Evolutionary conservation across 2,888 invertebrate genomes (phyloP), one percentile per base, ranked within the genome.

Genomic region (Drosophila borealis): DNA sequence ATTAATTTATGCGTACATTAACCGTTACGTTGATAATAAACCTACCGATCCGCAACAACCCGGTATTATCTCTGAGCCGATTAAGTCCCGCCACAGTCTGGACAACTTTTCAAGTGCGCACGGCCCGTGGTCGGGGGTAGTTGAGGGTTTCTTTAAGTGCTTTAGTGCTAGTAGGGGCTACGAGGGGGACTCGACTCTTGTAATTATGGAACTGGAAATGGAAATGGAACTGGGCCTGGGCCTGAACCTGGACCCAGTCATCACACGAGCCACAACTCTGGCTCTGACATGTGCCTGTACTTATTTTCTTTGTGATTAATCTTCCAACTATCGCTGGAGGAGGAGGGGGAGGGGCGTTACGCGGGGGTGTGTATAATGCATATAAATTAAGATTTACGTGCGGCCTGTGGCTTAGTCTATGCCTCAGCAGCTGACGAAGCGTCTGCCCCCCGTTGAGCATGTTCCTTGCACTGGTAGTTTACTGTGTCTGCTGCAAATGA

Each of bases 1-100:
- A 80, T 82, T 86, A 81, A 89, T 86, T 89, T 84, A 86, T 86
- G 89, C 89, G 85, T 81, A 60, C 85, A 80, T 86, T 80, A 80
- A 87, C 82, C 85, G 85, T 86, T 89, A 81, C 81, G 39, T 74
- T 74, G 84, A 88, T 89, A 86, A 81, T 74, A 65, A 74, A 67
- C 39, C 11, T 42, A 33, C 5, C 39, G 19, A 54, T 36, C 37
- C 45, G 44, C 19, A 19, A n/a, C 60, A 46, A 54, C 50, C 45
- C 42, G 10, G 51, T 53, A 78, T 78, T 81, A 84, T 87, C 84
- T 44, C 41, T 64, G 48, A 67, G 84, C 74, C 87, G 89, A 88
- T 83, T 88, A 88, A 78, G 70, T 61, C 65, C 67, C 74, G 64
- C 73, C 39, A 59, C 37, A 37, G 54, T 59, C 63, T 36, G 33